Conservation (phyloP, 2,797 vertebrate species). For the Telmatherina bonti region DNA sequence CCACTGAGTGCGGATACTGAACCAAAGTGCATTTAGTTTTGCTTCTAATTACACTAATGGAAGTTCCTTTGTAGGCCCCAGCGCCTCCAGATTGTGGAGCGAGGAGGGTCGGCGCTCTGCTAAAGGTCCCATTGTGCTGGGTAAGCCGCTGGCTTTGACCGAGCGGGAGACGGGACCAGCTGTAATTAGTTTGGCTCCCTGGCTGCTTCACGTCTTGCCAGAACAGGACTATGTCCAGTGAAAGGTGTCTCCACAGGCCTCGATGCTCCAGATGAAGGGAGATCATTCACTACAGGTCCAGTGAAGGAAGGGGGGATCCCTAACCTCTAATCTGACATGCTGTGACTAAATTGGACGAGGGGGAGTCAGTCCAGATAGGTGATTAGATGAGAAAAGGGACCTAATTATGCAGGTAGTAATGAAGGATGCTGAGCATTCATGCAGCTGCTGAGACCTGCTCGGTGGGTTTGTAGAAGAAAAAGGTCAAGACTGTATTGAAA, state of each 20-base stretch:
- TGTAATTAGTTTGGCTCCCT: slow-evolving; percentile 84
- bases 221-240: slow-evolving; percentile 72
- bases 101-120: slow-evolving; percentile 68
- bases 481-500: slow-evolving; percentile 62
- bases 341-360: slow-evolving; percentile 64
- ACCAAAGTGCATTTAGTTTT: slow-evolving; percentile 80
- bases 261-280: slow-evolving; percentile 59
- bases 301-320: slow-evolving; percentile 39
- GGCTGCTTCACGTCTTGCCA: slow-evolving; percentile 71
- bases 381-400: slow-evolving; percentile 50
- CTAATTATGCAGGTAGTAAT: slow-evolving; percentile 56
- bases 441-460: slow-evolving; percentile 40
- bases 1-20: slow-evolving; percentile 71
- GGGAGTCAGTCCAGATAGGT: slow-evolving; percentile 31
- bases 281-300: slow-evolving; percentile 55
- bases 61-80: slow-evolving; percentile 75
- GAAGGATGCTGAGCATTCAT: slow-evolving; percentile 36
- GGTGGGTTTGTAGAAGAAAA: slow-evolving; percentile 54
- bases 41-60: slow-evolving; percentile 86
- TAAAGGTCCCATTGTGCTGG: slow-evolving; percentile 80
- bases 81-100: slow-evolving; percentile 68
- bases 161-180: slow-evolving; percentile 61
- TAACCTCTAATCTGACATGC: slow-evolving; percentile 53
- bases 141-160: slow-evolving; percentile 78
- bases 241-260: slow-evolving; percentile 77